phyloP scores from a whole-genome alignment of 2,797 vertebrate species.

The Babyrousa celebensis region DNA sequence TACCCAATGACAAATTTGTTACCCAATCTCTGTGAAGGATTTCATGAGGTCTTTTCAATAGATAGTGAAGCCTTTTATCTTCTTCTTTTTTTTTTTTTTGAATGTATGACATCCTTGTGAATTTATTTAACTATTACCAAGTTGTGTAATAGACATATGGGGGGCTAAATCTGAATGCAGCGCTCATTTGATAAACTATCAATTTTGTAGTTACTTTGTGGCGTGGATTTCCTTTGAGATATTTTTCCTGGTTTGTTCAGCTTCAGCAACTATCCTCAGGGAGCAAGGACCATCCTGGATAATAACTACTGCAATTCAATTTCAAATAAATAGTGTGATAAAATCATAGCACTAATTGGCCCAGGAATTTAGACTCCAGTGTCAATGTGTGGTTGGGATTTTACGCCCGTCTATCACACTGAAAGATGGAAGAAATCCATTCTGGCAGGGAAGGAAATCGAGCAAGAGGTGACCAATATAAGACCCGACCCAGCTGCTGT shows the following conservation, averaged over 20 bases:
- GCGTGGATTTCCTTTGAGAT: constrained; percentile 10
- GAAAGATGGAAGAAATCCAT: neutral
- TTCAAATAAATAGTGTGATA: constrained; percentile 64
- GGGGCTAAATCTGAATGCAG: neutral
- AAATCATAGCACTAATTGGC: constrained; percentile 67
- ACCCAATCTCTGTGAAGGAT: constrained; percentile 45
- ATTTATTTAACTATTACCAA: constrained; percentile 43
- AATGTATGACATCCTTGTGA: neutral
- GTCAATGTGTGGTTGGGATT: constrained; percentile 12
- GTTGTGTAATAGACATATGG: neutral
- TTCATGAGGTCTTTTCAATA: constrained; percentile 42
- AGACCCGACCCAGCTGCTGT: constrained; percentile 71
- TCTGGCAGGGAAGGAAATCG: constrained; percentile 46
- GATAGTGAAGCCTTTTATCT: neutral
- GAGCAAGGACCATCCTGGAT: constrained; percentile 12
- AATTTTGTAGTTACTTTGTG: neutral
- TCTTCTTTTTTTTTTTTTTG: neutral
- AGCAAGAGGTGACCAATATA: constrained; percentile 75
- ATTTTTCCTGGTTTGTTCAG: constrained; percentile 62
- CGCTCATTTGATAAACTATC: constrained; percentile 16
- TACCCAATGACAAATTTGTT: neutral
- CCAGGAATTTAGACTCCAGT: constrained; percentile 63
- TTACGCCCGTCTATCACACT: neutral
- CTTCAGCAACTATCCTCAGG: neutral
- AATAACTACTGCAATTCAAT: constrained; percentile 15